A percentile compares a stretch with the other conserved stretches of the same genome.
Evolutionary conservation across 2,113 vertebrate genomes (phyloP).

Genomic region (Canis aureus): DNA sequence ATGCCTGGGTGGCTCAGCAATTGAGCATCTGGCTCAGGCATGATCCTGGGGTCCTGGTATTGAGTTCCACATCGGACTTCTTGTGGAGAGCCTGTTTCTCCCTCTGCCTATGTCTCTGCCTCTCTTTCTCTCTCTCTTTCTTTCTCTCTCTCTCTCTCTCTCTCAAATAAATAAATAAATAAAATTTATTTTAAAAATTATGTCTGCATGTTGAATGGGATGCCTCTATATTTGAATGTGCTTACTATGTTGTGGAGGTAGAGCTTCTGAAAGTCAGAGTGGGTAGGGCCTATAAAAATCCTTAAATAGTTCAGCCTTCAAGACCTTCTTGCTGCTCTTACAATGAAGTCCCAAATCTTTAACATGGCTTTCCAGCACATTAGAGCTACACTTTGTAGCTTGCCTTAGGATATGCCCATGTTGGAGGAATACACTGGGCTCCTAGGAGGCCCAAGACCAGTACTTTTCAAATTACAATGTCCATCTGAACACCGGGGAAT

Average conservation of each 20-base stretch:
- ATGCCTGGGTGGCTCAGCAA: too few relatives aligned
- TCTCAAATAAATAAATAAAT: too few relatives aligned
- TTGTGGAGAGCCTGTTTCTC: too few relatives aligned
- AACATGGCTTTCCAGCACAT: neutral
- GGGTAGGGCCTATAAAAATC: neutral
- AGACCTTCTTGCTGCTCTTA: neutral
- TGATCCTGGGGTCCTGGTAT: too few relatives aligned
- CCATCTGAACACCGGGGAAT: neutral
- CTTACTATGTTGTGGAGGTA: neutral
- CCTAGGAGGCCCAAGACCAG: neutral
- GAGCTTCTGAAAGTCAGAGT: neutral
- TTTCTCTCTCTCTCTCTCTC: too few relatives aligned
- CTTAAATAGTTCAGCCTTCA: neutral
- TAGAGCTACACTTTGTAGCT: neutral
- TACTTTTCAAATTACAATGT: neutral
- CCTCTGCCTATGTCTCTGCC: too few relatives aligned
- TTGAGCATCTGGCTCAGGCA: too few relatives aligned
- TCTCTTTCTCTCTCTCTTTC: too few relatives aligned
- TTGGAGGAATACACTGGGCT: neutral
- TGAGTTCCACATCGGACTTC: too few relatives aligned
- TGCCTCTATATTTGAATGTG: neutral
- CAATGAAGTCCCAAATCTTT: neutral
- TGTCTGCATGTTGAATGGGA: neutral
- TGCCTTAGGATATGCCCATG: neutral
- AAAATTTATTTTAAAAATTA: neutral